phyloP scores from a whole-genome alignment of 2,888 invertebrate genomes.

The Sicus ferrugineus region DNA sequence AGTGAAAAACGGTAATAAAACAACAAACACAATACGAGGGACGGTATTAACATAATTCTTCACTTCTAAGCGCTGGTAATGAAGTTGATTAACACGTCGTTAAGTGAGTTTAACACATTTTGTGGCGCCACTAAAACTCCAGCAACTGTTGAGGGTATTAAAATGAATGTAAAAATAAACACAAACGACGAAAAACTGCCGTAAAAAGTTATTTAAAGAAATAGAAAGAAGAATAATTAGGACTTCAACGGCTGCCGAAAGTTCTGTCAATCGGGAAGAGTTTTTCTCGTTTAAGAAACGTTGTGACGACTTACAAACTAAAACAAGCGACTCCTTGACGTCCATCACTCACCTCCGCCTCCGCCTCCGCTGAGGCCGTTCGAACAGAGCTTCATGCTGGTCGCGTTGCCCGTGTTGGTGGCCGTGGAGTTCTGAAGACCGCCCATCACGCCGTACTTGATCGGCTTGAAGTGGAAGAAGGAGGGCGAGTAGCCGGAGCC shows the following conservation, averaged over 20 bases:
- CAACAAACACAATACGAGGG: background rate
- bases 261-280: background rate
- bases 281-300: too few species aligned
- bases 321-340: background rate
- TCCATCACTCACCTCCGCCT: background rate
- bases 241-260: background rate
- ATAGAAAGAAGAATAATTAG: background rate
- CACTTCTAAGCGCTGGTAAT: background rate
- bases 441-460: constrained; percentile 77
- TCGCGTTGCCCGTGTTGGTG: constrained; percentile 62
- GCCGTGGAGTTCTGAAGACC: constrained; percentile 64
- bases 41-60: background rate
- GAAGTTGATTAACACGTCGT: background rate
- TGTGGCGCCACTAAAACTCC: too few species aligned
- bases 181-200: background rate
- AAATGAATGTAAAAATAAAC: background rate
- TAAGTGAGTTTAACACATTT: background rate
- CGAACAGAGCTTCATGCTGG: constrained; percentile 66
- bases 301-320: constrained; percentile 19
- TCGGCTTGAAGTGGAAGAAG: constrained; percentile 92
- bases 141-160: background rate
- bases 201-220: background rate
- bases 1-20: background rate
- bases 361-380: constrained; percentile 61
- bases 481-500: constrained; percentile 89